Evolutionary conservation across 2,888 invertebrate genomes (phyloP), one percentile per base, ranked within the genome.

Genomic region (Caenorhabditis wallacei): DNA sequence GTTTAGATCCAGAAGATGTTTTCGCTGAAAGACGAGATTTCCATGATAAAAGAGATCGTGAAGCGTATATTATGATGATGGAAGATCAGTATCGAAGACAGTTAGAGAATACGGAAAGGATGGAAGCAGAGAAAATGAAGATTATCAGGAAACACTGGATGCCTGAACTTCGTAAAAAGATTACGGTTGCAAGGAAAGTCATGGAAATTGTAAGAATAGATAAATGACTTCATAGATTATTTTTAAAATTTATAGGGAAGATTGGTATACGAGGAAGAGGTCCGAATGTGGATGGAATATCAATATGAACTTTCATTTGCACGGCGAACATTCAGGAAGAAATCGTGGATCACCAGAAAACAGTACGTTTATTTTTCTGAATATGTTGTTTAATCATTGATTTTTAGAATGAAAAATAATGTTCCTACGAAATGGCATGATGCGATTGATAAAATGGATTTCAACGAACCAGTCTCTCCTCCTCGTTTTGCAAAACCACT

Each of bases 241-340:
- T 30, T 16, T 24, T 16, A 10, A n/a, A 7, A 51, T n/a, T 68
- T 79, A 13, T 35, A 80, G 80, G 80, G 68, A 20, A 75, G 68
- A 30, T 4, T 57, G 24, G 24, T 82, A 40, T 30, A 72, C 2
- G 78, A 78, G 22, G 54, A 68, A n/a, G 82, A 82, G 5, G 63
- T 78, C 18, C 78, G 48, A 20, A 63, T 66, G 16, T 82, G 82
- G 82, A 72, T 82, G 68, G 56, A 63, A 3, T 78, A 69, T 37
- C 61, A 72, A 26, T 82, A 69, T 20, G 69, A 74, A 8, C 22
- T 74, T 16, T 24, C 57, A n/a, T 69, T 69, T n/a, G 63, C 40
- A 22, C 40, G 59, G 18, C 61, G 61, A 54, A 61, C 22, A 1
- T 8, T 54, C 4, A 37, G 40, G 10, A 78, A 30, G 46, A 69